phyloP scores from a whole-genome alignment of 2,888 invertebrate genomes.

The Tuberolachnus salignus region DNA sequence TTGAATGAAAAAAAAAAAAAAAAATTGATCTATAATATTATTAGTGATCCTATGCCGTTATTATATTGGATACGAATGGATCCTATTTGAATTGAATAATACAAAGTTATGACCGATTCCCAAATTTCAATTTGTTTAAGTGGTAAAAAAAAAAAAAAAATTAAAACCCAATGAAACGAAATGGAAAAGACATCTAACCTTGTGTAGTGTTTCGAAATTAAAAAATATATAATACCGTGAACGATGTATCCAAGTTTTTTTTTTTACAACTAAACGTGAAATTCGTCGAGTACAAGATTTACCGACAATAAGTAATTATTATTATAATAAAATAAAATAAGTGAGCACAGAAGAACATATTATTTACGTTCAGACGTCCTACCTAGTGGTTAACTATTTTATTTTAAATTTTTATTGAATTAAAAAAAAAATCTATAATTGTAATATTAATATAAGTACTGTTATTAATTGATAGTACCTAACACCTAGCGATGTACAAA shows the following conservation, averaged over 20 bases:
- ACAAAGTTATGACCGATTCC: background rate
- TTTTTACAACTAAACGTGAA: background rate
- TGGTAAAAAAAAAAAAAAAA: background rate
- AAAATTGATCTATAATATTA: too few species aligned
- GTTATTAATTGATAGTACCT: too few species aligned
- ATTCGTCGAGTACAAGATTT: background rate
- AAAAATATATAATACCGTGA: background rate
- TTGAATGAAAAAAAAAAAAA: too few species aligned
- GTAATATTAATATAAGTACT: too few species aligned
- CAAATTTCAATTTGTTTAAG: background rate
- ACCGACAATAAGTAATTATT: background rate
- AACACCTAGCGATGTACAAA: too few species aligned
- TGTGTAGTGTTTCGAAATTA: slow-evolving; percentile 2
- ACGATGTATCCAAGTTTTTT: background rate
- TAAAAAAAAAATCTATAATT: too few species aligned
- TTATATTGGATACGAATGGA: background rate
- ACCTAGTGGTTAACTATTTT: background rate
- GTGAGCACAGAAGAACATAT: background rate
- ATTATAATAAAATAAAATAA: background rate
- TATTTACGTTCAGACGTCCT: background rate
- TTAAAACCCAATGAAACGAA: background rate
- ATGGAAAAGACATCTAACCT: background rate
- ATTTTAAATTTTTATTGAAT: too few species aligned
- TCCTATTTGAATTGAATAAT: background rate
- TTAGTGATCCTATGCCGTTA: too few species aligned